These are phyloP conservation scores for Antheraea mylitta DNA, from an alignment of 1,140 invertebrate genomes.

Conservation along the genomic window DNA sequence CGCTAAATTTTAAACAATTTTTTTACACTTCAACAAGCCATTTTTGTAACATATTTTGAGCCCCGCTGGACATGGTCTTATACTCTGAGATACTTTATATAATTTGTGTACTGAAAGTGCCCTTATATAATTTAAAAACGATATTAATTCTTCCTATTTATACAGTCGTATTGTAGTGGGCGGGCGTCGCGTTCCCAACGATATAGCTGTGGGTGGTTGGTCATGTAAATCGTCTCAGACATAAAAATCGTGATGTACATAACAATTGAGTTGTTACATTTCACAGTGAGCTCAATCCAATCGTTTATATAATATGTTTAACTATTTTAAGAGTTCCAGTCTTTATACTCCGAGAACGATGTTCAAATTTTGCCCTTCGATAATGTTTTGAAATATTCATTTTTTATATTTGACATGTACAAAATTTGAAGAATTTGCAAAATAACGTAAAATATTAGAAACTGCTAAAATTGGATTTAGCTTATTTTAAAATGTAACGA, in stretches of 20 bases:
- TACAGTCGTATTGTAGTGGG: conserved; percentile 43
- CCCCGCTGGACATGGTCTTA: too few species aligned
- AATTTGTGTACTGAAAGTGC: conserved; percentile 56
- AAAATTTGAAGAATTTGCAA: too few species aligned
- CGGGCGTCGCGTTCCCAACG: conserved; percentile 19
- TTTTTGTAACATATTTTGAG: conserved; percentile 34
- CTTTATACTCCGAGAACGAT: too few species aligned
- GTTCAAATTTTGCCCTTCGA: too few species aligned
- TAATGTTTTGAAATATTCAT: too few species aligned
- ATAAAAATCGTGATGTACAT: neutral
- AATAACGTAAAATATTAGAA: too few species aligned
- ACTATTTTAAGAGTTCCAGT: too few species aligned
- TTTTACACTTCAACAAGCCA: conserved; percentile 61
- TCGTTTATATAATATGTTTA: too few species aligned
- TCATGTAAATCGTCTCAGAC: neutral
- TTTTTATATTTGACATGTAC: too few species aligned
- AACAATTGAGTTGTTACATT: neutral
- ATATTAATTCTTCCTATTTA: conserved; percentile 68
- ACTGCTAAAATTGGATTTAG: too few species aligned
- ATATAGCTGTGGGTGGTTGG: conserved; percentile 15
- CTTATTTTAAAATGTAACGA: too few species aligned
- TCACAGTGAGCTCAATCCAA: too few species aligned
- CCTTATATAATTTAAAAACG: conserved; percentile 61
- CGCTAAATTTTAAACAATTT: conserved; percentile 6
- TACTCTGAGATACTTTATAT: conserved; percentile 20